Conservation (phyloP, 1,140 invertebrate species). For the Planococcus citri region DNA sequence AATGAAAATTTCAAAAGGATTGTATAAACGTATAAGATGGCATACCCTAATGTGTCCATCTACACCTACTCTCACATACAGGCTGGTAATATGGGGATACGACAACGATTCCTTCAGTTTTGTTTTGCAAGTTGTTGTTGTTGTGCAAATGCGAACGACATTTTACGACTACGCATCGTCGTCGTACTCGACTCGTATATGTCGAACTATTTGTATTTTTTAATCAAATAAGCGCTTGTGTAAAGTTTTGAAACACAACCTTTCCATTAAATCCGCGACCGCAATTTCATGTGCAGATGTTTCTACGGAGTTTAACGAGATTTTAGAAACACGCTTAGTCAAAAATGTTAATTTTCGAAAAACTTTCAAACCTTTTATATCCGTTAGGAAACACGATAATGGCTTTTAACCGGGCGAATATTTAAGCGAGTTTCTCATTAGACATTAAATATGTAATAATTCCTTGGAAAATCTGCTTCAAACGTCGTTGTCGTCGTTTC, state of each 20-base stretch:
- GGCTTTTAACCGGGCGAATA: background rate
- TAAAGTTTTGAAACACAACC: background rate
- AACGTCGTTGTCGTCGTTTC: too few relatives aligned
- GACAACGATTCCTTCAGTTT: too few relatives aligned
- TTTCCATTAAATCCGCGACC: background rate
- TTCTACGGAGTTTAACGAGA: background rate
- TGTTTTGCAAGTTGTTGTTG: too few relatives aligned
- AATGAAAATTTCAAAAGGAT: too few relatives aligned
- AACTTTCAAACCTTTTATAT: background rate
- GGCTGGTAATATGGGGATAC: too few relatives aligned
- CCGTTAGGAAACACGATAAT: background rate
- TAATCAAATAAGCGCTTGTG: background rate
- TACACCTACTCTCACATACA: too few relatives aligned
- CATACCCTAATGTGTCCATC: too few relatives aligned
- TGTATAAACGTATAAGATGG: too few relatives aligned
- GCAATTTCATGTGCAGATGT: slow-evolving; percentile 5
- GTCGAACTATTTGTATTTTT: background rate
- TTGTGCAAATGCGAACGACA: too few relatives aligned
- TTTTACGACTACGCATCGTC: too few relatives aligned
- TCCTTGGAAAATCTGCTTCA: background rate
- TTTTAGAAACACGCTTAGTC: background rate
- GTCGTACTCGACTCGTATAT: too few relatives aligned
- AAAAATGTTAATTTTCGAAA: slow-evolving; percentile 4
- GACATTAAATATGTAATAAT: slow-evolving; percentile 1
- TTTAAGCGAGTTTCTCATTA: background rate